These are phyloP conservation scores for Ornithoptera alexandrae DNA, from an alignment of 2,888 invertebrate genomes.

Conservation along the genomic window DNA sequence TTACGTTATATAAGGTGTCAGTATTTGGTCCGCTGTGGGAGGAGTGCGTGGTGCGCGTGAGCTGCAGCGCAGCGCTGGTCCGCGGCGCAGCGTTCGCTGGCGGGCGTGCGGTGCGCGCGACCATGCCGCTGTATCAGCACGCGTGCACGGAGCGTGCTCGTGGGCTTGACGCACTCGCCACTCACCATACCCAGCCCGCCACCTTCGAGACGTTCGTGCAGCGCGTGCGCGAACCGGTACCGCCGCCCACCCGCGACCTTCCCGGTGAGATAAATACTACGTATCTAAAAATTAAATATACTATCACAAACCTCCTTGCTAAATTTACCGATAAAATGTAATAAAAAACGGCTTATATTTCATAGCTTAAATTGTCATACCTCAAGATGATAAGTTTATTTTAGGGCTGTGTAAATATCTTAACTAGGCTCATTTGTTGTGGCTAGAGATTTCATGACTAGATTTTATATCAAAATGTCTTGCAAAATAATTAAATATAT, in stretches of 20 bases:
- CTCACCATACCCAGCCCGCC: slow-evolving; percentile 90
- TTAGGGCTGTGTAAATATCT: too few species aligned
- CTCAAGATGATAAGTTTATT: too few species aligned
- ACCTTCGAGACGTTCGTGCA: slow-evolving; percentile 91
- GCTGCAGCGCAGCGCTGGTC: slow-evolving; percentile 89
- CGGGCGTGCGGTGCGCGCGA: slow-evolving; percentile 93
- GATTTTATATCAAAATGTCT: too few species aligned
- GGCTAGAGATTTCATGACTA: too few species aligned
- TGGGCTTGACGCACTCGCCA: slow-evolving; percentile 90
- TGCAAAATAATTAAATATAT: too few species aligned
- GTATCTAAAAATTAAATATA: not conserved
- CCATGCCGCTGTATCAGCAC: slow-evolving; percentile 93
- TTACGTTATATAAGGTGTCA: slow-evolving; percentile 80
- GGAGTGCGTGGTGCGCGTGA: slow-evolving; percentile 84
- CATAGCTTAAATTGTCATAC: too few species aligned
- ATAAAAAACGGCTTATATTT: too few species aligned
- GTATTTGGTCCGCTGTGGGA: slow-evolving; percentile 97
- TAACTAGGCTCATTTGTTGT: too few species aligned
- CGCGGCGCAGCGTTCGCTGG: slow-evolving; percentile 93
- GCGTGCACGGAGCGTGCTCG: slow-evolving; percentile 95
- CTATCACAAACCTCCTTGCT: not conserved
- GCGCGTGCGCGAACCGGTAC: slow-evolving; percentile 59
- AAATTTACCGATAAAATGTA: too few species aligned
- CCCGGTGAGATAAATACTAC: slow-evolving; percentile 15
- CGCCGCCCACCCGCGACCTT: slow-evolving; percentile 30